Evolutionary conservation across 2,113 vertebrate species (phyloP), one percentile per base, ranked within the genome.

Genomic region (Amphiprion ocellaris): DNA sequence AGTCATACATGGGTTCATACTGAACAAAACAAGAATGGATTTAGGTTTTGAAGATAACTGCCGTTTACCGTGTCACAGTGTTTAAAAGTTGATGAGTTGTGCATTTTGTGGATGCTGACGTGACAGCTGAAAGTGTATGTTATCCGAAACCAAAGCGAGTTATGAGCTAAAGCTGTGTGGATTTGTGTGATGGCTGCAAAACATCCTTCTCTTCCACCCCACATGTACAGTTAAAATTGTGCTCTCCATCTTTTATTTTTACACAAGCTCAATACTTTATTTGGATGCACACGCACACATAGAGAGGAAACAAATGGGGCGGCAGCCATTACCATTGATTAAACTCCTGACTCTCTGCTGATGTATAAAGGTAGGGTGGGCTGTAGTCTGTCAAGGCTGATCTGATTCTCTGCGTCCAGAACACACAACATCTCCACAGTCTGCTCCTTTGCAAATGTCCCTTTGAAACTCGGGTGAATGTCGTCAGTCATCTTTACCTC

Each of bases 311-410:
- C 60, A 85, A 75, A 83, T 61, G 63, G 39, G 80, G 74, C 33
- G 74, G 62, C 24, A 41, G 53, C 68, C 82, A 74, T 74, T 49
- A 61, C 26, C 68, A 75, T 5, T 70, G 81, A 85, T 85, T 90
- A 98, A 84, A 98, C 97, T 87, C 97, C 97, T 0, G 97, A 98
- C 88, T 98, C 97, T 85, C 96, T 96, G 89, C 95, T 96, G 92
- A 97, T 95, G 91, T 98, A 97, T 87, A 97, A 94, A 17, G 96
- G 97, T 64, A 97, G 93, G 54, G 95, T 92, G 71, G 96, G 96
- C 83, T 97, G 96, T 78, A 98, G 95, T 87, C 96, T 94, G 75
- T 97, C 96, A 54, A 96, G 90, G 74, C 97, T 95, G 86, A 97
- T 88, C 84, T 97, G 96, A 87, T 96, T 97, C 76, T 97, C 96